Conservation (phyloP, 2,888 invertebrate species). For the Acanthacorydalis orientalis region DNA sequence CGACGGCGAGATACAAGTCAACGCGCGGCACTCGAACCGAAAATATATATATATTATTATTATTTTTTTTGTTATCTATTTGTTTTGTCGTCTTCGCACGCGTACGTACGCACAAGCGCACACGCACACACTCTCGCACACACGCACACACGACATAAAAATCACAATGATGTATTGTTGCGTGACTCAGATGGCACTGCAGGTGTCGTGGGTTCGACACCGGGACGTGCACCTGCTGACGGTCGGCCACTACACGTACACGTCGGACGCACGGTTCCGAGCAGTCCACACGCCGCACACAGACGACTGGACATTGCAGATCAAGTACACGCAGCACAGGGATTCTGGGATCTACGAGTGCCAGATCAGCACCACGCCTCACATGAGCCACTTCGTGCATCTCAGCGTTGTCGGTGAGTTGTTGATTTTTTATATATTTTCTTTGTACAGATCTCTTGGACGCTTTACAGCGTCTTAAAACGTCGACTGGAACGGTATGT, state of each 20-base stretch:
- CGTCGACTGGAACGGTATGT: too few species aligned
- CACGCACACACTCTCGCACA: too few species aligned
- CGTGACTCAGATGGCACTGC: slow-evolving; percentile 39
- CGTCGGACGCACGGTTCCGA: slow-evolving; percentile 78
- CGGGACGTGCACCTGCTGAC: slow-evolving; percentile 80
- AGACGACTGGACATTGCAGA: slow-evolving; percentile 84
- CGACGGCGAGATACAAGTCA: too few species aligned
- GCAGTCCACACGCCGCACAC: slow-evolving; percentile 72
- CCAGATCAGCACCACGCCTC: slow-evolving; percentile 86
- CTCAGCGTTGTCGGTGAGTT: slow-evolving; percentile 80
- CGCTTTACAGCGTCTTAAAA: too few species aligned
- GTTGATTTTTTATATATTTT: not conserved
- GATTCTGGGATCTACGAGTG: slow-evolving; percentile 87
- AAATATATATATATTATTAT: too few species aligned
- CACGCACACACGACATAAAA: too few species aligned
- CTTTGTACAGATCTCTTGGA: too few species aligned
- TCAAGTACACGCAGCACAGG: slow-evolving; percentile 81
- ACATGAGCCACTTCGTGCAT: slow-evolving; percentile 82
- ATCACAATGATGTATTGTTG: slow-evolving; percentile 14
- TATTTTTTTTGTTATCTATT: too few species aligned
- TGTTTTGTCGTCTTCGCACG: too few species aligned
- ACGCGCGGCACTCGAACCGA: too few species aligned
- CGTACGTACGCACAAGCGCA: too few species aligned
- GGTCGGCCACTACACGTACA: slow-evolving; percentile 80
- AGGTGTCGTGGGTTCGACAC: slow-evolving; percentile 86